Evolutionary conservation across 1,140 invertebrate genomes (phyloP), one percentile per base, ranked within the genome.

Genomic region (Solen grandis): DNA sequence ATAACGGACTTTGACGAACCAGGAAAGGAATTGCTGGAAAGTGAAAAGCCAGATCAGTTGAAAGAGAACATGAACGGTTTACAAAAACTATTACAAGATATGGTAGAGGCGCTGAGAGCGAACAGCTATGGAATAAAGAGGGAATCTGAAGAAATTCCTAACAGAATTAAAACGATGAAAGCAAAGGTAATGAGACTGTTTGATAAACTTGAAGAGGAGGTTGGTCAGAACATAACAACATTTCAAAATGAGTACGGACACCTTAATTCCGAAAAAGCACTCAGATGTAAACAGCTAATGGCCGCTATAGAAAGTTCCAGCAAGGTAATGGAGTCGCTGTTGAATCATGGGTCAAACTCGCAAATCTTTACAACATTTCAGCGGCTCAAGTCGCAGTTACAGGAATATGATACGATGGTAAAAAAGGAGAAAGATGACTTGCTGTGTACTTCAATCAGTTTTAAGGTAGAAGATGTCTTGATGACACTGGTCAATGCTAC

Each of bases 111-210:
- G 2, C 22, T 69, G 3, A 55, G 65, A 41, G 36, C 63, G 5
- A 78, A 78, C 35, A 78, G 59, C 38, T 69, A 69, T 36, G 54
- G 65, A 2, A 68, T 78, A 0, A 78, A 78, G 31, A 50, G 75
- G 13, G 75, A 78, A 60, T 35, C 75, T 0, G 75, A 78, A 59
- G 63, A 78, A 69, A 78, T 78, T 2, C 63, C 75, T 16, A 35
- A 55, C 35, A 33, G 36, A 50, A 78, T 78, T 25, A 41, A 78
- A 36, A 38, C 46, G 14, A 60, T 78, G 52, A 78, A 78, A 60
- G 54, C 63, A 0, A 78, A 68, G 33, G 65, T 78, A 3, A 25
- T 78, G 5, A 41, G 54, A 10, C 14, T 78, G 63, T 78, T 78
- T 29, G 29, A 78, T 13, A 33, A 59, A 50, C 36, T 78, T 29